Evolutionary conservation across 2,888 invertebrate species (phyloP).

Genomic region (Apodemia zela): DNA sequence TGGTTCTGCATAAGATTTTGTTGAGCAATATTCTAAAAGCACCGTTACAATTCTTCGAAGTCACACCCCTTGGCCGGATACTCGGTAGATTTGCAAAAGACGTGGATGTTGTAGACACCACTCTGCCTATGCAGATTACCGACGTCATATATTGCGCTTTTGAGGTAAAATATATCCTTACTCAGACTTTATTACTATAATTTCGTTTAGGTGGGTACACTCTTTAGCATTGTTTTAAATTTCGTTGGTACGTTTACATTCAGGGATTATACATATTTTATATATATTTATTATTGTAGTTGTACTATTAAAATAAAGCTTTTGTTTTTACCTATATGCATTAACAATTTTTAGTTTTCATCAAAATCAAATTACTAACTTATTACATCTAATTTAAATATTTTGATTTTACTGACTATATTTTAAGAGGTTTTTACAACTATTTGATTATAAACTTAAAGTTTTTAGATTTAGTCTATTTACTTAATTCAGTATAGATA

Average conservation of each 20-base stretch:
- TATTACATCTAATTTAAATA: too few relatives aligned
- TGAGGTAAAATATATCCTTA: constrained; percentile 80
- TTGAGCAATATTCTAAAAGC: constrained; percentile 82
- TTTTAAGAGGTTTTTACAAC: too few relatives aligned
- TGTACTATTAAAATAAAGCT: too few relatives aligned
- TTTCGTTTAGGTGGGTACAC: constrained; percentile 19
- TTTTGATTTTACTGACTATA: too few relatives aligned
- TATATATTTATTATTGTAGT: too few relatives aligned
- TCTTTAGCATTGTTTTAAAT: constrained; percentile 3
- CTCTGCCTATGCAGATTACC: constrained; percentile 83
- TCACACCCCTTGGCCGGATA: constrained; percentile 88
- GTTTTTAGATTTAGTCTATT: too few relatives aligned
- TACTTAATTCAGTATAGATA: too few relatives aligned
- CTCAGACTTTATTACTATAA: constrained; percentile 4
- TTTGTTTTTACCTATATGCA: too few relatives aligned
- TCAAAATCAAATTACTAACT: too few relatives aligned
- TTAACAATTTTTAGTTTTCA: too few relatives aligned
- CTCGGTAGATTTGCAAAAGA: constrained; percentile 88
- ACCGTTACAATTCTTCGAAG: constrained; percentile 89
- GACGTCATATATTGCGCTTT: constrained; percentile 86
- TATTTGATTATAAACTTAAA: too few relatives aligned
- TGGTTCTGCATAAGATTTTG: constrained; percentile 79
- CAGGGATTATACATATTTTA: background rate
- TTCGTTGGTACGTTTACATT: background rate
- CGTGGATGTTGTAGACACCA: constrained; percentile 85